These are phyloP conservation scores for Scaptomyza parva DNA, from an alignment of 2,888 invertebrate species.

Conservation along the genomic window DNA sequence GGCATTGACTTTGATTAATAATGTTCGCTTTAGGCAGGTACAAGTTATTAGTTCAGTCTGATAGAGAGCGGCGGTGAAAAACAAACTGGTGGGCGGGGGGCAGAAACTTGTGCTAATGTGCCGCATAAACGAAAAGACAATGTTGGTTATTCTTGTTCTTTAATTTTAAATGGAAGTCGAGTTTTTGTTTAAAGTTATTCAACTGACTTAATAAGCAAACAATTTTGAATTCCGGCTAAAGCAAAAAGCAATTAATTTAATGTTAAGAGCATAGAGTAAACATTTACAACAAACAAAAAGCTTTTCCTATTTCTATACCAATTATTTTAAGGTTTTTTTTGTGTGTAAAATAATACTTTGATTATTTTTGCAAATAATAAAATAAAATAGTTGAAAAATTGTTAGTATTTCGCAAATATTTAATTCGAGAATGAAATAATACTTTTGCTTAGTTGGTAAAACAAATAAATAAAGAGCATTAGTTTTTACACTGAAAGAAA, in stretches of 20 bases:
- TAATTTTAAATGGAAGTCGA: constrained; percentile 10
- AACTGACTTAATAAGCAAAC: constrained; percentile 1
- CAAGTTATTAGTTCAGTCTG: constrained; percentile 66
- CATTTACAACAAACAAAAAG: background rate
- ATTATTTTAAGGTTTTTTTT: too few species aligned
- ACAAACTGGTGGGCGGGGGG: constrained; percentile 13
- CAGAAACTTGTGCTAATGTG: constrained; percentile 36
- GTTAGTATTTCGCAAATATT: too few species aligned
- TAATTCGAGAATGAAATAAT: too few species aligned
- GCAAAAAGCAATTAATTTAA: background rate
- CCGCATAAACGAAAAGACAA: constrained; percentile 43
- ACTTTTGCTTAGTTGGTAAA: too few species aligned
- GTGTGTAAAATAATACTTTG: too few species aligned
- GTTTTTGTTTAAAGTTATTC: background rate
- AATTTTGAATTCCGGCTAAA: background rate
- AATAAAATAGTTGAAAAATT: too few species aligned
- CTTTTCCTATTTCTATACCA: too few species aligned
- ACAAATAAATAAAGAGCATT: too few species aligned
- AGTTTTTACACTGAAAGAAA: too few species aligned
- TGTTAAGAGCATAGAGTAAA: background rate
- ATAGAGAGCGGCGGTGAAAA: background rate
- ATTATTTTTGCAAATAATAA: too few species aligned
- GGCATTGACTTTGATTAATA: constrained; percentile 79
- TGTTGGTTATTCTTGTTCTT: constrained; percentile 14
- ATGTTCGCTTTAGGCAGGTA: constrained; percentile 74